Conservation (phyloP, 2,888 invertebrate genomes). For the Oscheius onirici region DNA sequence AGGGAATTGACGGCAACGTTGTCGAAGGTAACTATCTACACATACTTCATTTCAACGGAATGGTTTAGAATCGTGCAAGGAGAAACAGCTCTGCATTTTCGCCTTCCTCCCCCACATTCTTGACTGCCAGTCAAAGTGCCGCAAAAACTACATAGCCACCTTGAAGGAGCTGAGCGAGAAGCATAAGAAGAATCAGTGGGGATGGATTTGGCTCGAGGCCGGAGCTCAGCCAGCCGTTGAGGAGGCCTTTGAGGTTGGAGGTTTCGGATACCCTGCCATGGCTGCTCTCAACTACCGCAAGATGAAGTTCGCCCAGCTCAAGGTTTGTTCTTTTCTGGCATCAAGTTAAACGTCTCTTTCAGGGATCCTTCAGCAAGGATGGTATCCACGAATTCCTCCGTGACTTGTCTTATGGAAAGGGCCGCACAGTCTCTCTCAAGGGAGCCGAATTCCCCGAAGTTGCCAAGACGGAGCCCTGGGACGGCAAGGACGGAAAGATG, state of each 20-base stretch:
- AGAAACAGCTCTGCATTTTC: conserved; percentile 86
- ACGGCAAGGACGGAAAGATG: conserved; percentile 75
- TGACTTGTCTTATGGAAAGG: conserved; percentile 90
- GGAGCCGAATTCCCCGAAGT: conserved; percentile 78
- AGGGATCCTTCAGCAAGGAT: conserved; percentile 85
- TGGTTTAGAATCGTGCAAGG: conserved; percentile 79
- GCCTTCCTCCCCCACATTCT: conserved; percentile 92
- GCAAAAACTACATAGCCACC: conserved; percentile 84
- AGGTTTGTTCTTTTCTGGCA: conserved; percentile 76
- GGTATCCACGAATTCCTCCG: conserved; percentile 96
- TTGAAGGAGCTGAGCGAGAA: conserved; percentile 84
- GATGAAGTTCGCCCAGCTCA: conserved; percentile 90
- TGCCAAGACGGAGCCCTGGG: conserved; percentile 73
- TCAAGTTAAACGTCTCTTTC: background rate
- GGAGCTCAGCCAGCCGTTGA: conserved; percentile 86
- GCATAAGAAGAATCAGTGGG: conserved; percentile 93
- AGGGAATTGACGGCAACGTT: conserved; percentile 76
- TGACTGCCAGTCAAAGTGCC: conserved; percentile 91
- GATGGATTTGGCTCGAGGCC: conserved; percentile 96
- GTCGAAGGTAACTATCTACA: conserved; percentile 75
- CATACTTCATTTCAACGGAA: background rate
- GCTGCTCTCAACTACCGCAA: conserved; percentile 95
- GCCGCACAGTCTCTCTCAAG: conserved; percentile 86
- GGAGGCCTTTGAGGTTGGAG: conserved; percentile 90
- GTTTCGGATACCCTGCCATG: conserved; percentile 98